Conservation (phyloP, 1,140 invertebrate genomes). For the Chironomus striatipennis region DNA sequence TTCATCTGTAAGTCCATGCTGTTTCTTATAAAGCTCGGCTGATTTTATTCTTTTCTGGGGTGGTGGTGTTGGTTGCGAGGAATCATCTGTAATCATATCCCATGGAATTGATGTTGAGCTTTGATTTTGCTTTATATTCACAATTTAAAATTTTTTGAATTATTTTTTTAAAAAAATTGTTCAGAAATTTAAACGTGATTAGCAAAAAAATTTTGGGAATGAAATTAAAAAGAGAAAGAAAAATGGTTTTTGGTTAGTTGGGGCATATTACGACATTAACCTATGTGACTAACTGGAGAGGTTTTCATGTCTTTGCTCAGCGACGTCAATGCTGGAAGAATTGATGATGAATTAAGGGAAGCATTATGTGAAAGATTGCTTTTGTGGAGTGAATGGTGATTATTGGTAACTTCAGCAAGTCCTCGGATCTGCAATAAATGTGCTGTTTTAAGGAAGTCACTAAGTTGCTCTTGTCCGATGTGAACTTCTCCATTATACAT, state of each 20-base stretch:
- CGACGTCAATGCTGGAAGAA: neutral
- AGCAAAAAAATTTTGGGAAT: neutral
- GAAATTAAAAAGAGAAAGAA: neutral
- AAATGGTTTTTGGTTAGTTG: slow-evolving; percentile 15
- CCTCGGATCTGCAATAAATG: slow-evolving; percentile 85
- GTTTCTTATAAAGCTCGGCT: slow-evolving; percentile 50
- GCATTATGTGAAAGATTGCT: slow-evolving; percentile 23
- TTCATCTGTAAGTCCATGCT: slow-evolving; percentile 35
- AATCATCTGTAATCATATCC: slow-evolving; percentile 26
- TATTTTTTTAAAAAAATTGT: neutral
- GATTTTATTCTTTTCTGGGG: slow-evolving; percentile 53
- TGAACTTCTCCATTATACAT: slow-evolving; percentile 94
- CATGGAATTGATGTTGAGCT: slow-evolving; percentile 26
- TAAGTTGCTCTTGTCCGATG: slow-evolving; percentile 80
- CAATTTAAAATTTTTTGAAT: neutral
- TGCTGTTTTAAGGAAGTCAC: slow-evolving; percentile 80
- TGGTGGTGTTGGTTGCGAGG: slow-evolving; percentile 41
- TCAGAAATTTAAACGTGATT: neutral
- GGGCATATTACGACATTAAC: neutral
- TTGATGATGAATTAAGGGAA: slow-evolving; percentile 15
- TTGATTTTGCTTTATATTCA: neutral
- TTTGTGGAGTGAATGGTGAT: neutral
- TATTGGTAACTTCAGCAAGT: slow-evolving; percentile 68
- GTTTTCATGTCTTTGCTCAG: slow-evolving; percentile 16
- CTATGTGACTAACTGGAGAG: slow-evolving; percentile 16